Base-by-base conservation (phyloP, 2,888 invertebrate genomes). In the Thereva unica region DNA sequence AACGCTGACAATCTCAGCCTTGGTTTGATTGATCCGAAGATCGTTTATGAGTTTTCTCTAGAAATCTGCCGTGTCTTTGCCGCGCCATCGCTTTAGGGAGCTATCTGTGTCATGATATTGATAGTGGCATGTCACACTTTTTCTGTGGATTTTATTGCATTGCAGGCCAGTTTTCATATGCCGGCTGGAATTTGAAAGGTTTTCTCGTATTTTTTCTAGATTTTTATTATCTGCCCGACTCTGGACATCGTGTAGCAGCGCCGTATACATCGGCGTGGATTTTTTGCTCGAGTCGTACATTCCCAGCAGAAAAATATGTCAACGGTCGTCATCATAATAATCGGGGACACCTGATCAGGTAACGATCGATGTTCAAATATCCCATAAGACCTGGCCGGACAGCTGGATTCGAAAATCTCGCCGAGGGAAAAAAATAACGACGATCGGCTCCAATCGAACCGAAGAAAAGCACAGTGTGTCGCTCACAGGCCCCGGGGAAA, bases 231-330 rank as follows among this genome's bases (percentile, higher is more conserved):
- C 12, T 56, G 35, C 41, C 54, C 12, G 45, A 64, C 45, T 53
- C 42, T 53, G 42, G 52, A 52, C 49, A 53, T 64, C 53, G 42
- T 38, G 41, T 10, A 64, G 41, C 40, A n/a, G 9, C 8, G 38
- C 37, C 12, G 54, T 45, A 54, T 45, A 44, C 34, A 42, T 53
- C 41, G 54, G 53, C 54, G 42, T 54, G 37, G 42, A 7, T 54
- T 52, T 53, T 64, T 53, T 53, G 47, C 52, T 45, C 45, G 37
- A 10, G 12, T 47, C 38, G 59, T 23, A 23, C 59, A 68, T 59
- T 68, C 68, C 68, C 68, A 66, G 44, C 61, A 65, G 68, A 59
- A 66, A 65, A 68, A 68, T 68, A 68, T 68, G 68, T 68, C 66
- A 65, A 68, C 54, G 59, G 23, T 66, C 65, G 63, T 45, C 41